Base-by-base conservation (phyloP, 2,113 vertebrate species). In the Lophotis ruficrista region DNA sequence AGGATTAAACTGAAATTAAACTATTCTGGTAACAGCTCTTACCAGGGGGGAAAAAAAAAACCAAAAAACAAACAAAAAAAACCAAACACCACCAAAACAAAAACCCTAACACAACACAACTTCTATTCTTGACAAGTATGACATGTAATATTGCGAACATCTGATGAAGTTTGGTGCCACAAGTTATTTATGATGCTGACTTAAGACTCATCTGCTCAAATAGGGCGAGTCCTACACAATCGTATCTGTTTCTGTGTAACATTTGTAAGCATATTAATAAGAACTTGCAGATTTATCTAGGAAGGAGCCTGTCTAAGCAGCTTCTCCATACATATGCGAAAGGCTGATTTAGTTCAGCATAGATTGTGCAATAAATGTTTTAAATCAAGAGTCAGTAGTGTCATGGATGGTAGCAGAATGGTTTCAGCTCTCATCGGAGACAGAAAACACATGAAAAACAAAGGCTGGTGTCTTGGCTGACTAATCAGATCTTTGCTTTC, bases 141-240 rank as follows among this genome's bases (percentile, higher is more conserved):
- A 30, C 31, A 56, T 0, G 3, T 35, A 37, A 27, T 27, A 38
- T 0, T 6, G 17, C 2, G 6, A 83, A 14, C 9, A 56, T 28
- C 57, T 47, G 38, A 56, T 37, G 35, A 76, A 35, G 37, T 38
- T 38, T 65, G 27, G 35, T 47, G 22, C 41, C 41, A 43, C 30
- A 56, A 47, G 4, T 19, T 5, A 15, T 20, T 50, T 79, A 17
- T 23, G 12, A 76, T 38, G 12, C 65, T 62, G 14, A 65, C 35
- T 28, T 14, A 30, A 48, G 21, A 65, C 6, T 35, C 31, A 64
- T 9, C 31, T 70, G 62, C 54, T 88, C 56, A 68, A 76, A 54
- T 0, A 57, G 60, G 30, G 73, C n/a, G 47, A 69, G 47, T 35
- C 84, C 37, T 33, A 48, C n/a, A 53, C 17, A 61, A 18, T 21